phyloP scores from a whole-genome alignment of 2,113 vertebrate species.

The Chamaetylas fuelleborni region DNA sequence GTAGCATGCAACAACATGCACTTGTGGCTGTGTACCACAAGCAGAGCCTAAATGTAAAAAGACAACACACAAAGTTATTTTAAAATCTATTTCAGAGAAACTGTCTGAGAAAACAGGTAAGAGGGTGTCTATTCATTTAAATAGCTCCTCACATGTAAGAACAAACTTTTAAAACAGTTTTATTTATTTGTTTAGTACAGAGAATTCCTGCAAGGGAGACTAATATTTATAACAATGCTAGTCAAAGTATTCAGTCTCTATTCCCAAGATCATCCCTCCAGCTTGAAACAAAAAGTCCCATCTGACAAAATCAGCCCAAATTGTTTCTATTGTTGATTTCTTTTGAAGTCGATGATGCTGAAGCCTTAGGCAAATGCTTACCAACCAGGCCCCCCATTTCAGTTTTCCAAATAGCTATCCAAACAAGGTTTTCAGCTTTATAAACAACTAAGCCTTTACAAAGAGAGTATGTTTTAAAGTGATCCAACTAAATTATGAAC shows the following conservation, averaged over 20 bases:
- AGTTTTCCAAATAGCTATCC: not conserved
- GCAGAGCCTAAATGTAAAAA: not conserved
- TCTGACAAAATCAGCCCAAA: conserved; percentile 11
- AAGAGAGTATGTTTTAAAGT: not conserved
- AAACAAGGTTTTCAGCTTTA: not conserved
- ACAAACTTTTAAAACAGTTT: not conserved
- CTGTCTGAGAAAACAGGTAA: not conserved
- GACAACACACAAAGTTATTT: not conserved
- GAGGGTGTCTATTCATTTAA: not conserved
- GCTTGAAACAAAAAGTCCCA: conserved; percentile 12
- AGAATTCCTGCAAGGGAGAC: conserved; percentile 11
- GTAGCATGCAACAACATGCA: not conserved
- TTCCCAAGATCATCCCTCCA: not conserved
- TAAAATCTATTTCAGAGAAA: not conserved
- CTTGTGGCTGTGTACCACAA: not conserved
- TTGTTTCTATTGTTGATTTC: not conserved
- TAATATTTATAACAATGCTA: not conserved
- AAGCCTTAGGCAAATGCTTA: conserved; percentile 15
- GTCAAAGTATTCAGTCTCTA: not conserved
- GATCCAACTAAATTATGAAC: not conserved
- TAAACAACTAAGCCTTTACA: not conserved
- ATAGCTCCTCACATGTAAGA: not conserved
- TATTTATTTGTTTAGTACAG: conserved; percentile 4
- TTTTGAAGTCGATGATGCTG: conserved; percentile 11
- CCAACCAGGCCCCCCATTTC: not conserved